A percentile compares a stretch with the other conserved stretches of the same genome.
phyloP scores from a whole-genome alignment of 2,797 vertebrate genomes.

The Rhinella marina region DNA sequence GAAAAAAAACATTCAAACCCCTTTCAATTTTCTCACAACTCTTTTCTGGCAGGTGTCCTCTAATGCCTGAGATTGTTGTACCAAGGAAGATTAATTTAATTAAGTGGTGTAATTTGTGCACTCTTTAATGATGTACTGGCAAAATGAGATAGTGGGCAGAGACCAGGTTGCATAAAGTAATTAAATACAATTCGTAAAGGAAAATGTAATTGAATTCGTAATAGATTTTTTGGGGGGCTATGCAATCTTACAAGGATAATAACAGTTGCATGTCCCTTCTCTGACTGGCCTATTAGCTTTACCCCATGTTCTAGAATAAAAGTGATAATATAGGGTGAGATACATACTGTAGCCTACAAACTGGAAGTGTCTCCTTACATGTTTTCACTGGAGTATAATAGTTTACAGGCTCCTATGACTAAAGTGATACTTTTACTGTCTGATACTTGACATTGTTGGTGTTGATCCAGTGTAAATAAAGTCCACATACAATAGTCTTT shows the following conservation, averaged over 20 bases:
- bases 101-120: background rate
- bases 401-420: background rate
- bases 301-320: background rate
- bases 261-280: background rate
- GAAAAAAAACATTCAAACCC: background rate
- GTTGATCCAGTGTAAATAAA: slow-evolving; percentile 31
- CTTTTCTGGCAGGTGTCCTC: background rate
- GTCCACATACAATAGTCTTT: background rate
- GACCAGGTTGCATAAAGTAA: background rate
- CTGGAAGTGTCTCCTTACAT: background rate
- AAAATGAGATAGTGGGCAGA: background rate
- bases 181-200: background rate
- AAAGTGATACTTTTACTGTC: background rate
- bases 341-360: too few relatives aligned
- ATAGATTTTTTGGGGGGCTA: background rate
- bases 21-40: background rate
- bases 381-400: background rate
- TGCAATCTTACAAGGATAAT: background rate
- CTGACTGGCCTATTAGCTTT: background rate
- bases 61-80: background rate
- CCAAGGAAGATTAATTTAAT: background rate
- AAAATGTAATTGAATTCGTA: background rate
- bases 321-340: background rate
- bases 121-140: background rate
- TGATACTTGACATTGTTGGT: slow-evolving; percentile 25